A percentile compares a stretch with the other conserved stretches of the same genome.
phyloP scores from a whole-genome alignment of 2,888 invertebrate genomes.

The Perdita meconis region DNA sequence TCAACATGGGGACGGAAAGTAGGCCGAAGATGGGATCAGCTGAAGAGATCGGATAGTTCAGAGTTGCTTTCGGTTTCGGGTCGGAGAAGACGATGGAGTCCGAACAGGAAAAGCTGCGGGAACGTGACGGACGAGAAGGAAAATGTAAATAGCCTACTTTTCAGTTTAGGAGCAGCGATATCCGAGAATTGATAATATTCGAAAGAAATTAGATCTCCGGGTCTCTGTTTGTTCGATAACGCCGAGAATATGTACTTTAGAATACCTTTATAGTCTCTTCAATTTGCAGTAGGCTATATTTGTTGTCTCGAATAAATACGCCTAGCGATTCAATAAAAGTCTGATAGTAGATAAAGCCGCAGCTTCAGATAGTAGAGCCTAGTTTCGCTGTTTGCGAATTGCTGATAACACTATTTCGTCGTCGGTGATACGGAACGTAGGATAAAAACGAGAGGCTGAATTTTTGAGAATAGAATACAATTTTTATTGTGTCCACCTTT shows the following conservation, averaged over 20 bases:
- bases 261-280: background rate
- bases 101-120: conserved; percentile 75
- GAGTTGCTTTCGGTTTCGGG: conserved; percentile 85
- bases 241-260: background rate
- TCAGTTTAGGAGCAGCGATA: background rate
- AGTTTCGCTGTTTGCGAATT: background rate
- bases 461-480: too few species aligned
- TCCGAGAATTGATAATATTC: background rate
- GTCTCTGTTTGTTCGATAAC: background rate
- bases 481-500: too few species aligned
- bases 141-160: conserved; percentile 65
- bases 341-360: background rate
- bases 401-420: background rate
- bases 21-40: conserved; percentile 87
- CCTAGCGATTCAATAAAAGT: background rate
- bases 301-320: background rate
- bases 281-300: background rate
- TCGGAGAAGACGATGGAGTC: conserved; percentile 84
- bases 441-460: too few species aligned
- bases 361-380: background rate
- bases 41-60: conserved; percentile 86
- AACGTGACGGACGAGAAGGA: conserved; percentile 67
- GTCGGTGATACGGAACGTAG: background rate
- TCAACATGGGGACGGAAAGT: conserved; percentile 87
- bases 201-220: background rate